Evolutionary conservation across 1,140 invertebrate genomes (phyloP).

Genomic region (Lordiphosa stackelbergi): DNA sequence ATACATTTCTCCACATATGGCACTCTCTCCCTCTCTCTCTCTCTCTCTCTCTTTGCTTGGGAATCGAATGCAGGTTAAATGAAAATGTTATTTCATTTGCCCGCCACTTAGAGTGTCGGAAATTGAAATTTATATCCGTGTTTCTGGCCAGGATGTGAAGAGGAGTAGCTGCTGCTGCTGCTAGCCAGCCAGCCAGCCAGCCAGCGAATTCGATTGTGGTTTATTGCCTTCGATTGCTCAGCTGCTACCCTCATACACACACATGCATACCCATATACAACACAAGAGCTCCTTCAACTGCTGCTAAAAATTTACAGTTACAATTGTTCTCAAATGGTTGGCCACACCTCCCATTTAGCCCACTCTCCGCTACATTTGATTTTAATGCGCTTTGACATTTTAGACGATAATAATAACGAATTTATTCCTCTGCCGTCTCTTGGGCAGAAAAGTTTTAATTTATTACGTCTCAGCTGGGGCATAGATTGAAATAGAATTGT

Average conservation of each 20-base stretch:
- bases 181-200: slow-evolving; percentile 8
- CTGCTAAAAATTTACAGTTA: slow-evolving; percentile 16
- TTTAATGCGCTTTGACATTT: slow-evolving; percentile 67
- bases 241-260: slow-evolving; percentile 44
- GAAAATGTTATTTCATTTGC: slow-evolving; percentile 77
- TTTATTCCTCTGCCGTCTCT: slow-evolving; percentile 44
- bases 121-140: slow-evolving; percentile 77
- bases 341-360: neutral
- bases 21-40: slow-evolving; percentile 9
- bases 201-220: slow-evolving; percentile 68
- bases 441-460: slow-evolving; percentile 41
- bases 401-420: slow-evolving; percentile 69
- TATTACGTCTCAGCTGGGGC: slow-evolving; percentile 57
- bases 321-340: slow-evolving; percentile 1
- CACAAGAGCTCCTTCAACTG: slow-evolving; percentile 5
- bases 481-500: neutral
- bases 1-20: slow-evolving; percentile 4
- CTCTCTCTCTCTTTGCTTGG: slow-evolving; percentile 24
- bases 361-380: slow-evolving; percentile 29
- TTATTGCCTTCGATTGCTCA: slow-evolving; percentile 70
- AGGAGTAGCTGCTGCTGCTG: neutral
- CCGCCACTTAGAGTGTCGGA: slow-evolving; percentile 77
- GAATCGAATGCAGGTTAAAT: slow-evolving; percentile 76
- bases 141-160: slow-evolving; percentile 44
- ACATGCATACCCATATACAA: slow-evolving; percentile 15